Base-by-base conservation (phyloP, 2,797 vertebrate species). In the Danio jaintianensis region DNA sequence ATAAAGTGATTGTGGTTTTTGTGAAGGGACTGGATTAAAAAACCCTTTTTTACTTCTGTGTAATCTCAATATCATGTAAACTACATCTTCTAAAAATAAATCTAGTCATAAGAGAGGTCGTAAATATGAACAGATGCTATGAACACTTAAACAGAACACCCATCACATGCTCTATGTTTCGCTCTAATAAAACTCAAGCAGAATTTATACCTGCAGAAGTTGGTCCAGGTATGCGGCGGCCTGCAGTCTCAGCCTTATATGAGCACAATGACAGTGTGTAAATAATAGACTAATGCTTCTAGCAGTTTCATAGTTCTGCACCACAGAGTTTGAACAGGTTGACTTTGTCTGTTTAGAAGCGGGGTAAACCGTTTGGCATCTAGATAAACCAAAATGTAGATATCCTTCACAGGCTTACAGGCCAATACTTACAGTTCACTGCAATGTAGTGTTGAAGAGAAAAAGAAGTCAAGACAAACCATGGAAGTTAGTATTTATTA, bases 361-460 rank as follows among this genome's bases (percentile, higher is more conserved):
- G 80, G n/a, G 15, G 86, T 90, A 89, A 92, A 91, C 85, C 59
- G 16, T 91, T 90, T 89, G 83, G 63, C 79, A 22, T 87, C 89
- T 87, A 42, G 83, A 85, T 91, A 92, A 91, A 92, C 90, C 64
- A 48, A 86, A 78, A 75, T 83, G 78, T 78, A 50, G 42, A 77
- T 66, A 20, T 29, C 7, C 36, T 63, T 63, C 59, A 43, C 38
- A 42, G 73, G 48, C 61, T 61, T 36, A 29, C 73, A 53, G 59
- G 20, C 12, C 48, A 53, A 7, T 16, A n/a, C 16, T 13, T 62
- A 4, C 13, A 4, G 16, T 42, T 29, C 43, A 42, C 43, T 47
- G 20, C 52, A n/a, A 12, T 47, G 7, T 10, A n/a, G 13, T 48
- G 5, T 40, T 20, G 7, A 3, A 67, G 64, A 29, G 29, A 67